Percentiles rank a stretch among this genome's conserved stretches.
Evolutionary conservation across 2,797 vertebrate species (phyloP).

Genomic region (Crax fasciolata): DNA sequence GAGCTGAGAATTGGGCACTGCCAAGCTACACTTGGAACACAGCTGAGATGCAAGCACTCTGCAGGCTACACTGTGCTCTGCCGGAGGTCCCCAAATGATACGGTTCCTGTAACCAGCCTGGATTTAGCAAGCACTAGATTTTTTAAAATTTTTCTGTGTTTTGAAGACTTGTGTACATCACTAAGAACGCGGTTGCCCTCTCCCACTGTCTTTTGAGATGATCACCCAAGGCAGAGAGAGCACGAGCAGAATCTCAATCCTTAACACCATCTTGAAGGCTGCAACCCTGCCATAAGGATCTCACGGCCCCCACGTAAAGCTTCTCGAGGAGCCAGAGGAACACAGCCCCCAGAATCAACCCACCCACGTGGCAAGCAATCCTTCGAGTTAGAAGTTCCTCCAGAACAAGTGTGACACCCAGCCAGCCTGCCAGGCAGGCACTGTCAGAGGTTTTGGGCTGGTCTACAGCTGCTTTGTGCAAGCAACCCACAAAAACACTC

Average conservation of each 20-base stretch:
- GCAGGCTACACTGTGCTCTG: too few relatives aligned
- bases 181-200: background rate
- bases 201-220: background rate
- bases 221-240: background rate
- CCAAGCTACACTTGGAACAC: background rate
- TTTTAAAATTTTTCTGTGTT: too few relatives aligned
- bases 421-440: background rate
- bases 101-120: background rate
- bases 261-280: background rate
- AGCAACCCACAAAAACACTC: slow-evolving; percentile 3
- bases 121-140: too few relatives aligned
- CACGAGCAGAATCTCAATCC: background rate
- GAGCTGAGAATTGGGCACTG: background rate
- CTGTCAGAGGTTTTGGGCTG: background rate
- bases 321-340: background rate
- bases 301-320: background rate
- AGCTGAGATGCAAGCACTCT: background rate
- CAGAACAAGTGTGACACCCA: background rate
- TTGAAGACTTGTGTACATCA: background rate
- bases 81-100: background rate
- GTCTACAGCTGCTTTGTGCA: background rate
- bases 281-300: background rate
- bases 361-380: background rate
- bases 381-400: background rate
- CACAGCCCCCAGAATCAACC: background rate